Evolutionary conservation across 2,888 invertebrate species (phyloP).

Genomic region (Brachylomia viminalis): DNA sequence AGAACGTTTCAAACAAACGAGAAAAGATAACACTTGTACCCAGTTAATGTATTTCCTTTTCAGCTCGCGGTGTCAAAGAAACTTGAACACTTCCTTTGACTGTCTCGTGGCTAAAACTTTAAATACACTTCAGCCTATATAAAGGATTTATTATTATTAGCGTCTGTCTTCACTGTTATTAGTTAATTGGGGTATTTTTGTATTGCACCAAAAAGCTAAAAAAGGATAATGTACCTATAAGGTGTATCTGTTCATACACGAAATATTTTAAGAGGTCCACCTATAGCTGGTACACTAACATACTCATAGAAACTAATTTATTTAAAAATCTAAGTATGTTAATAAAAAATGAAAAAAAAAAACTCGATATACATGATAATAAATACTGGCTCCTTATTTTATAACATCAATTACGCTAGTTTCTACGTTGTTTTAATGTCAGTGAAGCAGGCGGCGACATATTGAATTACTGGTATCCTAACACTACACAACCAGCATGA

Average conservation of each 20-base stretch:
- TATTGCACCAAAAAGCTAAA: background rate
- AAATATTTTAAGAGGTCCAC: too few species aligned
- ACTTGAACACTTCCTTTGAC: conserved; percentile 50
- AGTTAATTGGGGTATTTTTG: background rate
- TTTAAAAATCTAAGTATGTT: too few species aligned
- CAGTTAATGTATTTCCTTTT: conserved; percentile 57
- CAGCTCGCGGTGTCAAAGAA: conserved; percentile 55
- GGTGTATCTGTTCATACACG: too few species aligned
- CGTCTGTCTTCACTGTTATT: background rate
- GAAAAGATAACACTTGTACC: conserved; percentile 26
- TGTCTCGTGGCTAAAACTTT: conserved; percentile 47
- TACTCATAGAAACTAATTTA: too few species aligned
- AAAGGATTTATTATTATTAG: conserved; percentile 17
- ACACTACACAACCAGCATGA: background rate
- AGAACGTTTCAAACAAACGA: conserved; percentile 22
- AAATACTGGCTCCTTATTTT: too few species aligned
- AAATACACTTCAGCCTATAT: conserved; percentile 30
- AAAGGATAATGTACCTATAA: background rate
- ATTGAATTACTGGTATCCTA: conserved; percentile 22
- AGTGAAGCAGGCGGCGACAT: too few species aligned
- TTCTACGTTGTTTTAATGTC: too few species aligned
- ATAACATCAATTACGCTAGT: too few species aligned
- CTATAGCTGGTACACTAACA: too few species aligned
- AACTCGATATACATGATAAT: too few species aligned
- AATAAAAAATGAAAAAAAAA: too few species aligned